phyloP scores from a whole-genome alignment of 37 sponge, comb jelly and placozoan species.

The Halichondria panicea region DNA sequence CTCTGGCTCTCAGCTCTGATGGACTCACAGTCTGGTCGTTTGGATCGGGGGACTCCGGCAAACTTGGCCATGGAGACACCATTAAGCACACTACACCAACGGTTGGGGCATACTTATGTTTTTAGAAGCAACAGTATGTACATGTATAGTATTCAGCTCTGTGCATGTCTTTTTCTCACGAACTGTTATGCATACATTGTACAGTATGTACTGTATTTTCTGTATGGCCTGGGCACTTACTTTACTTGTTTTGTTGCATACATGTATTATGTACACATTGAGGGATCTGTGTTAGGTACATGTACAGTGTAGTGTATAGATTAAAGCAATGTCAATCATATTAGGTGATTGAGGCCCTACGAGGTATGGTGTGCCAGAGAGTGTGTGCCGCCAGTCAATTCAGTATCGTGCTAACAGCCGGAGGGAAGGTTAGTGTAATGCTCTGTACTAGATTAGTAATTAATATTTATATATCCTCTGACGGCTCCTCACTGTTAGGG shows the following conservation, averaged over 20 bases:
- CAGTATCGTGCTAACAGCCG: slow-evolving; percentile 62
- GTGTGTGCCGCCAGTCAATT: slow-evolving; percentile 65
- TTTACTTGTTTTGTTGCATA: slow-evolving; percentile 2
- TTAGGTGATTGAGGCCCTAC: slow-evolving; percentile 65
- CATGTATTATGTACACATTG: neutral
- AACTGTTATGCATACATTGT: neutral
- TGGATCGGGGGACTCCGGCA: slow-evolving; percentile 82
- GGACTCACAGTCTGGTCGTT: slow-evolving; percentile 82
- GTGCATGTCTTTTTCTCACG: too few species aligned
- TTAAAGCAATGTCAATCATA: too few species aligned
- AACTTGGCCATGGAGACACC: slow-evolving; percentile 88
- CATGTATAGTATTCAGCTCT: too few species aligned
- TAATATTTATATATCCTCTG: too few species aligned
- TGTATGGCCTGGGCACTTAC: neutral
- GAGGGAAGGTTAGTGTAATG: slow-evolving; percentile 70
- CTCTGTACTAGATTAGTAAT: too few species aligned
- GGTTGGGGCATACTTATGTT: too few species aligned
- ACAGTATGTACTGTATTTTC: neutral
- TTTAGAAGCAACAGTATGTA: too few species aligned
- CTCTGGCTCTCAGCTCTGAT: slow-evolving; percentile 74
- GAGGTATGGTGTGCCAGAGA: slow-evolving; percentile 64
- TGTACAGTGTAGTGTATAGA: too few species aligned
- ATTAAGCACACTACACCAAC: slow-evolving; percentile 53
- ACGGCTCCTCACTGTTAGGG: too few species aligned
- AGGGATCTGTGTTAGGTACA: neutral